Evolutionary conservation across 2,113 vertebrate species (phyloP).

Genomic region (Emydocephalus ijimae): DNA sequence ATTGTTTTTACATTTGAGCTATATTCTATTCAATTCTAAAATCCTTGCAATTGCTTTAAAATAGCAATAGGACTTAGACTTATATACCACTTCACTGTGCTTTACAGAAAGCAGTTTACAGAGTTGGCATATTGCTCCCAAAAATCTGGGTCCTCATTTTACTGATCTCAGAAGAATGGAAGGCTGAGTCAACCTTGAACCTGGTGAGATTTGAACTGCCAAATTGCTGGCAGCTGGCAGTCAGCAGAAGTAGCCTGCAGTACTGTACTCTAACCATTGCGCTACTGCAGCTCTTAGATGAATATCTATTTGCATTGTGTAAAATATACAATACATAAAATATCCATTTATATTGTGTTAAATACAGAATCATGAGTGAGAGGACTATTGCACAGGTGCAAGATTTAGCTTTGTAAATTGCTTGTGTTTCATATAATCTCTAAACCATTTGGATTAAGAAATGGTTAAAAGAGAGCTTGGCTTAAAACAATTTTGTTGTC

Average conservation of each 20-base stretch:
- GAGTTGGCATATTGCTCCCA: no score
- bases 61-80: background rate
- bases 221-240: no score
- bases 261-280: no score
- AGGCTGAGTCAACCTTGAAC: no score
- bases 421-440: background rate
- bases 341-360: background rate
- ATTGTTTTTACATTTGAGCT: background rate
- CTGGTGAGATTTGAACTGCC: no score
- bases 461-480: background rate
- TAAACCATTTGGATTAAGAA: background rate
- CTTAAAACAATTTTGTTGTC: background rate
- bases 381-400: no score
- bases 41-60: background rate
- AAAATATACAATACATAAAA: background rate
- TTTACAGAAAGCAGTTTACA: no score
- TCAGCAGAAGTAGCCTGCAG: no score
- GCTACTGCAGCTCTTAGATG: no score
- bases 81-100: no score
- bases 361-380: background rate
- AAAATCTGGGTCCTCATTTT: no score
- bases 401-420: background rate
- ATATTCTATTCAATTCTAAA: background rate
- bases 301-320: background rate
- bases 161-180: no score